Percentiles rank a stretch among this genome's conserved stretches.
Conservation (phyloP, 2,113 vertebrate genomes). For the Hemibagrus wyckioides region DNA sequence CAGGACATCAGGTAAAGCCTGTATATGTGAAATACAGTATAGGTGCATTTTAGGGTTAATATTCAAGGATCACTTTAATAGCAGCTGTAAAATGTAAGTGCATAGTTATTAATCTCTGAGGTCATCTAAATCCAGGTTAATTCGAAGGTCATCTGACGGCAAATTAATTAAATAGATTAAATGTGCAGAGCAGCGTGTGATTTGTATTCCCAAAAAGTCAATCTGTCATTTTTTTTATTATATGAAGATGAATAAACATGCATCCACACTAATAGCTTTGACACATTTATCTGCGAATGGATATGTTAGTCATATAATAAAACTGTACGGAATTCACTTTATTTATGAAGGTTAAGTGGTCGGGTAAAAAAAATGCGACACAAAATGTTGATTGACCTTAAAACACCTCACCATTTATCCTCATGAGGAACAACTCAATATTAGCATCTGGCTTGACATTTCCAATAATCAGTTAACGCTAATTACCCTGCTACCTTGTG, state of each 20-base stretch:
- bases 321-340: neutral
- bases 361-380: neutral
- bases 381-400: slow-evolving; percentile 5
- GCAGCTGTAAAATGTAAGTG: slow-evolving; percentile 18
- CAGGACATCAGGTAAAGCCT: neutral
- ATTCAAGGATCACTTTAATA: neutral
- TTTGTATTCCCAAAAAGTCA: neutral
- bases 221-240: neutral
- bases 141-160: neutral
- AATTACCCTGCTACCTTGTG: slow-evolving; percentile 37
- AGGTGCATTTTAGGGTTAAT: neutral
- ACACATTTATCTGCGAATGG: neutral
- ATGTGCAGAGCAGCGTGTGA: neutral
- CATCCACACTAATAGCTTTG: slow-evolving; percentile 1
- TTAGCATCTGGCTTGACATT: slow-evolving; percentile 10
- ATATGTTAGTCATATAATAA: neutral
- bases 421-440: slow-evolving; percentile 4
- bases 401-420: slow-evolving; percentile 8
- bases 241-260: neutral
- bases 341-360: neutral
- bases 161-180: slow-evolving; percentile 16
- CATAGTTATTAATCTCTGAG: slow-evolving; percentile 20
- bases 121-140: slow-evolving; percentile 9
- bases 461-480: slow-evolving; percentile 10
- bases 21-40: neutral